phyloP scores from a whole-genome alignment of 2,888 invertebrate genomes.

The Pollenia amentaria region DNA sequence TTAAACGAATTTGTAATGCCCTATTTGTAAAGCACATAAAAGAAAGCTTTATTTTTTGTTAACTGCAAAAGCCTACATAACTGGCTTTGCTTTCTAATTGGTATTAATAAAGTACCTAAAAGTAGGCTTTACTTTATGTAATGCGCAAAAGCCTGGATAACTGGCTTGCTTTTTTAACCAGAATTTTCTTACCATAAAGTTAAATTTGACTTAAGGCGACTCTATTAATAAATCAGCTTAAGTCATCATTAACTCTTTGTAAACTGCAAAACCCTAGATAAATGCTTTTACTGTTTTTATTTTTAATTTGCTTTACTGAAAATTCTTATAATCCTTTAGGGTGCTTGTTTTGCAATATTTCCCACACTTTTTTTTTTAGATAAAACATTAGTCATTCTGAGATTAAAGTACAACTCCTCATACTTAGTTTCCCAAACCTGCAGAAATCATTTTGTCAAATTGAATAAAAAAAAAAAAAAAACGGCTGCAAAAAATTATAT shows the following conservation, averaged over 20 bases:
- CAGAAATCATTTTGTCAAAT: constrained; percentile 67
- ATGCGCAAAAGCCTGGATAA: too few species aligned
- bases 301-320: too few species aligned
- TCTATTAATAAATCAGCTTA: too few species aligned
- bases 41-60: background rate
- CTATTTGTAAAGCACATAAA: background rate
- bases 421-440: constrained; percentile 47
- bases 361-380: constrained; percentile 37
- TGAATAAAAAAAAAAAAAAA: constrained; percentile 27
- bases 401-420: background rate
- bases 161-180: too few species aligned
- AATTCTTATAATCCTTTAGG: background rate
- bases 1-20: background rate
- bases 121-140: too few species aligned
- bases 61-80: background rate
- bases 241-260: background rate
- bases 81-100: background rate
- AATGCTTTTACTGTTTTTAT: background rate
- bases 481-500: constrained; percentile 49
- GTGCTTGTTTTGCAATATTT: background rate
- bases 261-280: background rate
- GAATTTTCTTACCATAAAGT: too few species aligned
- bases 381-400: constrained; percentile 64
- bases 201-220: too few species aligned
- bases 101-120: too few species aligned